phyloP scores from a whole-genome alignment of 2,113 vertebrate species.

The Lota lota region DNA sequence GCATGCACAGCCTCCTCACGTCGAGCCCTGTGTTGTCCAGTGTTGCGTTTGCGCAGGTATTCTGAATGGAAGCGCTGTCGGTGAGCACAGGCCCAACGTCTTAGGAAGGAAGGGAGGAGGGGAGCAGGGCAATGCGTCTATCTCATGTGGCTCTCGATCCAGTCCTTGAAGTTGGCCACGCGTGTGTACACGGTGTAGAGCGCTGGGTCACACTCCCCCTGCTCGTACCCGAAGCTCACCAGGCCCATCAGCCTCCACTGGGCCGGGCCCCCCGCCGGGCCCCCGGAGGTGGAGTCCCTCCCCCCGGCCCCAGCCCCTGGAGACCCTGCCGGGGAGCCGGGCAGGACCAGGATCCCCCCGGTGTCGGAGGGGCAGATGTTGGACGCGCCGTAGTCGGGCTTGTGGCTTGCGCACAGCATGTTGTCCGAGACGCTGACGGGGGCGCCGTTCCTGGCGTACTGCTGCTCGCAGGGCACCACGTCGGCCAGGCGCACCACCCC shows the following conservation, averaged over 20 bases:
- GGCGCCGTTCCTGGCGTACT: conserved; percentile 86
- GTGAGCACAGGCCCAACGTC: too few relatives aligned
- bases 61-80: background rate
- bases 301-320: conserved; percentile 29
- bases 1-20: conserved; percentile 43
- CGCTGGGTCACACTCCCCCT: conserved; percentile 83
- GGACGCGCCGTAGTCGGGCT: conserved; percentile 71
- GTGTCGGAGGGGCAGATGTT: conserved; percentile 95
- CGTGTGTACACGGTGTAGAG: conserved; percentile 91
- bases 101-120: background rate
- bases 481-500: conserved; percentile 83
- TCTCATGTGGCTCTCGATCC: conserved; percentile 93
- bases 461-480: conserved; percentile 87
- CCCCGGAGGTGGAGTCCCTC: conserved; percentile 13
- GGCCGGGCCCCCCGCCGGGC: conserved; percentile 42
- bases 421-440: conserved; percentile 91
- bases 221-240: conserved; percentile 95
- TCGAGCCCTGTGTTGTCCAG: conserved; percentile 63
- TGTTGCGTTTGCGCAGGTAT: conserved; percentile 35
- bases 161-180: conserved; percentile 88
- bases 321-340: conserved; percentile 44
- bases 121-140: conserved; percentile 53
- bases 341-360: conserved; percentile 85
- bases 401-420: conserved; percentile 90
- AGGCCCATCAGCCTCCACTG: conserved; percentile 89